Base-by-base conservation (phyloP, 2,888 invertebrate species). In the Caradrina clavipalpis region DNA sequence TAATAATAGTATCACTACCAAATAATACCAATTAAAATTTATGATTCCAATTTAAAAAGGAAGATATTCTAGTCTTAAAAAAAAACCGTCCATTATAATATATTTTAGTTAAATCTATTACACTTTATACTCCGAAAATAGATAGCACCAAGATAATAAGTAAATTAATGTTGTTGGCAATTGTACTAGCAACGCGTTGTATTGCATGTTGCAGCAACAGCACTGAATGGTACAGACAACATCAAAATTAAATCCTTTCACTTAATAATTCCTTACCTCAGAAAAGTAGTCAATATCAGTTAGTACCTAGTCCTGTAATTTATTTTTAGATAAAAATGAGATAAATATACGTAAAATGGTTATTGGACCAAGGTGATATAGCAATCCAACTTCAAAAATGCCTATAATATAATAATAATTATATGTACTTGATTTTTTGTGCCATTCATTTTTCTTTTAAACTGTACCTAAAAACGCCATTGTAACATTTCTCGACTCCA, bases 21-120 rank as follows among this genome's bases (percentile, higher is more conserved):
- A 39, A 39, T 39, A 39, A 11, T 39, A 39, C 11, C 39, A 39
- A 13, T 39, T 39, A 13, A 13, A 39, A 39, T 13, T 39, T 13
- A 13, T 39, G 39, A 17, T 42, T 26, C 26, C 2, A 26, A 26
- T 26, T 26, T 3, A 26, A 17, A 45, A 45, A 17, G 17, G 15
- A 50, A 63, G n/a, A 66, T 66, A 51, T 66, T 72, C 54, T 81
- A 81, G 70, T 78, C 65, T 26, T 22, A 62, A 75, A 60, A 17
- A n/a, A 6, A 65, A 71, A 81, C 82, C 85, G 83, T 85, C 85
- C 85, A 74, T 45, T 50, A 19, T 31, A 17, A 50, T 50, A 54
- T 15, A 21, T 58, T 69, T 62, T 59, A 49, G 11, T 69, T 66
- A 19, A 11, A 56, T 17, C 15, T 2, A 39, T 39, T 39, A 39